Evolutionary conservation across 1,140 invertebrate species (phyloP), one percentile per base, ranked within the genome.

Genomic region (Holotrichia oblita): DNA sequence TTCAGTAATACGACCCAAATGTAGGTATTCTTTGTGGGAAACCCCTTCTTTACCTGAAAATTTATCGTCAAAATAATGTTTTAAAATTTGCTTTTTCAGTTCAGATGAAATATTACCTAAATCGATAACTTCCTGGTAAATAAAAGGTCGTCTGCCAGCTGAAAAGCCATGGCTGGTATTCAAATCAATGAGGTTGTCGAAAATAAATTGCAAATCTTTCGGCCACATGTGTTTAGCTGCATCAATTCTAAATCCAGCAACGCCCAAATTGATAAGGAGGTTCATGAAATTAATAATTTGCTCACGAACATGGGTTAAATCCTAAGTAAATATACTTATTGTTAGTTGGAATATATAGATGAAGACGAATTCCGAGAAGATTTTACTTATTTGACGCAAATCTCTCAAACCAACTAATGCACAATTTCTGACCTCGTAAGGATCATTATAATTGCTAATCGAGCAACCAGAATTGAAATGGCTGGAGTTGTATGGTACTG

Each of bases 171-270:
- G 89, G 0, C 85, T 83, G 0, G 88, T 89, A 79, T 90, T 92
- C 27, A 94, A 85, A 84, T 93, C 89, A 2, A 91, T 88, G 0
- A 93, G 82, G 20, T 89, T 85, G n/a, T 87, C 85, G 12, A 72
- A 72, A 76, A 95, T 94, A 4, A 86, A 83, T 48, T 87, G 80
- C 6, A 96, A 85, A 84, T 96, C 93, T 14, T 79, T 81, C 0
- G 94, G 94, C 93, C 93, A 95, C 93, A 96, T 95, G 84, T 96
- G 94, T 82, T 95, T 95, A 0, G 93, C 91, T 20, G 93, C 93
- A 86, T 87, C 87, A 12, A 88, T 81, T 89, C 93, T 89, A 86
- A 95, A 94, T 61, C 96, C 96, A 85, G 95, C 95, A 4, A 97
- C 94, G 20, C 96, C 96, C 61, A 91, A 83, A 48, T 91, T 90